Base-by-base conservation (phyloP, 2,113 vertebrate genomes). In the Gambusia affinis region DNA sequence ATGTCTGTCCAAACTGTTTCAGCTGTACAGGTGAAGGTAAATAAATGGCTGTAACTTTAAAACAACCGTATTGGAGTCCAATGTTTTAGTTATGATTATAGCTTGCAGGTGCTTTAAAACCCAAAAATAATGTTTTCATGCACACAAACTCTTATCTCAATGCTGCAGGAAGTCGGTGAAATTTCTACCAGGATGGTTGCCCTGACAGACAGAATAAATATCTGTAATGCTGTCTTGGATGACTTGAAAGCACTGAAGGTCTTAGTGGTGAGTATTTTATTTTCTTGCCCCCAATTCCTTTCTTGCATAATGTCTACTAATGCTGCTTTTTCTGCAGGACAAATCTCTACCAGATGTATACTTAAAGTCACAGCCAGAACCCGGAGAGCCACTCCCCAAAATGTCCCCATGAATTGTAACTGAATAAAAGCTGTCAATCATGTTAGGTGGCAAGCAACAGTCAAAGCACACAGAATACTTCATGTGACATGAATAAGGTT, bases 401-500 rank as follows among this genome's bases (percentile, higher is more conserved):
- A 30, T 0, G 15, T 60, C 22, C 4, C 12, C 28, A 3, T 10
- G 12, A 60, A 1, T 12, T 68, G 6, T 66, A 12, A 63, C 10
- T 73, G 5, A 84, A 91, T 78, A 47, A 78, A 86, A 10, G 17
- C 2, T 8, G 30, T 29, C 4, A 67, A 37, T 24, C 24, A 8
- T 57, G 22, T 35, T 28, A 12, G 29, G 17, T n/a, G 22, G 24
- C 22, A 35, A 51, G 62, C 60, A 24, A 3, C 30, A 11, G 1
- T 42, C 44, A 31, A 35, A 67, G 11, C 12, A 35, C 24, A 47
- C 28, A 17, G 14, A 42, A 61, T 37, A 69, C 35, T 67, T 79
- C 69, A 37, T 77, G 94, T 96, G 95, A 96, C 94, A 93, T 89
- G 84, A 93, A 94, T 95, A 95, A 92, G 94, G 92, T 96, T 96